Evolutionary conservation across 1,140 invertebrate species (phyloP), one percentile per base, ranked within the genome.

Genomic region (Psix sp.): DNA sequence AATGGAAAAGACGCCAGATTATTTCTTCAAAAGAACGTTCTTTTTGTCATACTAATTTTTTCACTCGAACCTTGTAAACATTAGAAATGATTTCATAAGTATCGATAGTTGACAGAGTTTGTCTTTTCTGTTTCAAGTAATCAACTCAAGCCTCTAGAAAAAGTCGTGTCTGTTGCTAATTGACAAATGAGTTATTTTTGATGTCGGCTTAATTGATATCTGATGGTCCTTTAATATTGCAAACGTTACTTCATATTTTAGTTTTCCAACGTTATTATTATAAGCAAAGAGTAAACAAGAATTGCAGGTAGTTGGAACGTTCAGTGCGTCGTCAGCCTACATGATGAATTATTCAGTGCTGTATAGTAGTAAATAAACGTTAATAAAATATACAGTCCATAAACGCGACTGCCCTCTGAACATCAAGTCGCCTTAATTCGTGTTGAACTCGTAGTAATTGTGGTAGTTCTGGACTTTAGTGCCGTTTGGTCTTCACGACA

Each of bases 321-420:
- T 13, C 7, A 29, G 18, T 46, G 63, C 33, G 46, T 66, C 51
- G 24, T 4, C 33, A 54, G 40, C 20, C 42, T 43, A 45, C 20
- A 13, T 6, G 74, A 71, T 60, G 76, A 81, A 79, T 77, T 76
- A 70, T 72, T 72, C 70, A 49, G 46, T 71, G 60, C 62, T 70
- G 76, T 68, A 49, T 60, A 42, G 52, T 31, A 35, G 75, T 78
- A 82, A 81, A 81, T 82, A 82, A 77, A 80, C 70, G 67, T 80
- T 80, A 82, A 82, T 80, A 82, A 83, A 82, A 82, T 80, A 78
- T 80, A 80, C 70, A 35, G 43, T 67, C 60, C 52, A 59, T 42
- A 43, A 46, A 49, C 39, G 36, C 26, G 21, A 40, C 45, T 57
- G 40, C 43, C 71, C 42, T 67, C 26, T 36, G 38, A 40, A 48